phyloP scores from a whole-genome alignment of 2,797 vertebrate genomes.

The Ctenosaura bakeri region DNA sequence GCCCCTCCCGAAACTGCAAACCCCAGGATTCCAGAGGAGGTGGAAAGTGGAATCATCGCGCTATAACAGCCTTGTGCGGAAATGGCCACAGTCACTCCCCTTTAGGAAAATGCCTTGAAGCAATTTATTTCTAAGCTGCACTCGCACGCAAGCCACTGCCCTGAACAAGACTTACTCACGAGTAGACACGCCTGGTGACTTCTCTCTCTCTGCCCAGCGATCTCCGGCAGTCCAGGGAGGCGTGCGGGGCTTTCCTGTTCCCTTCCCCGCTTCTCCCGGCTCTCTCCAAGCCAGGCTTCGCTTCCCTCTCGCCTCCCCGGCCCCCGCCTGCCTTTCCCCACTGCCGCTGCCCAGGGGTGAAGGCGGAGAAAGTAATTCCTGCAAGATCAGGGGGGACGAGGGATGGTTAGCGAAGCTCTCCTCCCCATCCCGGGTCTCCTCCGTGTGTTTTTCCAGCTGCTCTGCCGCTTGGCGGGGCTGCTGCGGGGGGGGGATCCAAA shows the following conservation, averaged over 20 bases:
- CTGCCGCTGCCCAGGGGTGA: slow-evolving; percentile 41
- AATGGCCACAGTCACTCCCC: slow-evolving; percentile 15
- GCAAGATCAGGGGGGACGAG: not conserved
- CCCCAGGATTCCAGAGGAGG: too few species aligned
- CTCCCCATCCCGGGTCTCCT: slow-evolving; percentile 44
- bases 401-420: not conserved
- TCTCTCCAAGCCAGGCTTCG: not conserved
- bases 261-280: not conserved
- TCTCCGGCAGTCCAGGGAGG: slow-evolving; percentile 28
- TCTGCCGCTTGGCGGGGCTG: not conserved
- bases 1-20: too few species aligned
- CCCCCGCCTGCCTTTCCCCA: slow-evolving; percentile 38
- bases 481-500: not conserved
- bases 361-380: not conserved
- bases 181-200: too few species aligned
- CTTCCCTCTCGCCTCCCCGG: not conserved
- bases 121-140: not conserved
- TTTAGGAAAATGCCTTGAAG: slow-evolving; percentile 14
- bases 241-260: not conserved
- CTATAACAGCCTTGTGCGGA: too few species aligned
- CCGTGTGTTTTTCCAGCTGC: slow-evolving; percentile 62
- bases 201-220: not conserved
- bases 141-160: too few species aligned
- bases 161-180: not conserved
- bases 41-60: too few species aligned